Percentiles rank a stretch among this genome's conserved stretches.
Evolutionary conservation across 64 coral and sea anemone genomes (phyloP).

Genomic region (Dendronephthya gigantea): DNA sequence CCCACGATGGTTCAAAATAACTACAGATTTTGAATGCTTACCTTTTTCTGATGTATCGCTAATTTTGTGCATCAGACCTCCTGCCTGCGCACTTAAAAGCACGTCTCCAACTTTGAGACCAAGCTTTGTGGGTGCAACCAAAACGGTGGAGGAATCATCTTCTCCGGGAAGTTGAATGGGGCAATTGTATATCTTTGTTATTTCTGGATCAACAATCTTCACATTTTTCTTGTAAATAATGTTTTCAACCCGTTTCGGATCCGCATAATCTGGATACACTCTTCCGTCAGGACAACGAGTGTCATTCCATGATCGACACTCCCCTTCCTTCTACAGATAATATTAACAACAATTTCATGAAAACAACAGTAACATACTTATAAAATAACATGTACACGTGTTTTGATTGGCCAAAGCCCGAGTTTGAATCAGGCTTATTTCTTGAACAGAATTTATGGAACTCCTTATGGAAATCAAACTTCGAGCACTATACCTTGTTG

Average conservation of each 20-base stretch:
- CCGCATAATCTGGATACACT: conserved; percentile 31
- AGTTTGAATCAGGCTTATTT: too few species aligned
- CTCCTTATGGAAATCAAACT: too few species aligned
- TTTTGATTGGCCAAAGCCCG: too few species aligned
- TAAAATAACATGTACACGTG: too few species aligned
- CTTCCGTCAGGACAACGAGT: conserved; percentile 46
- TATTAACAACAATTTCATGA: too few species aligned
- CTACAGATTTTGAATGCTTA: background rate
- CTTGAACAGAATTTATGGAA: too few species aligned
- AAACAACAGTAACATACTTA: too few species aligned
- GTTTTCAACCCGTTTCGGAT: conserved; percentile 39
- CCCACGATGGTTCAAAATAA: too few species aligned
- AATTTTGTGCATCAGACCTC: conserved; percentile 56
- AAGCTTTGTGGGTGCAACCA: conserved; percentile 20
- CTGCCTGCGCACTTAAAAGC: conserved; percentile 44
- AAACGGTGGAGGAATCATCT: conserved; percentile 19
- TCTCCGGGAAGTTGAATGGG: conserved; percentile 31
- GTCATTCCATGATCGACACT: conserved; percentile 48
- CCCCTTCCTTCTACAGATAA: conserved; percentile 31
- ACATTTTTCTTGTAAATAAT: conserved; percentile 34
- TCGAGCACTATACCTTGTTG: too few species aligned
- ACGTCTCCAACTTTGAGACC: conserved; percentile 28
- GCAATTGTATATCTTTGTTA: conserved; percentile 43
- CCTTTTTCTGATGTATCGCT: conserved; percentile 15
- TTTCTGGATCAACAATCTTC: conserved; percentile 40